Conservation (phyloP, 1,140 invertebrate species). For the Ostrea denselamellosa region DNA sequence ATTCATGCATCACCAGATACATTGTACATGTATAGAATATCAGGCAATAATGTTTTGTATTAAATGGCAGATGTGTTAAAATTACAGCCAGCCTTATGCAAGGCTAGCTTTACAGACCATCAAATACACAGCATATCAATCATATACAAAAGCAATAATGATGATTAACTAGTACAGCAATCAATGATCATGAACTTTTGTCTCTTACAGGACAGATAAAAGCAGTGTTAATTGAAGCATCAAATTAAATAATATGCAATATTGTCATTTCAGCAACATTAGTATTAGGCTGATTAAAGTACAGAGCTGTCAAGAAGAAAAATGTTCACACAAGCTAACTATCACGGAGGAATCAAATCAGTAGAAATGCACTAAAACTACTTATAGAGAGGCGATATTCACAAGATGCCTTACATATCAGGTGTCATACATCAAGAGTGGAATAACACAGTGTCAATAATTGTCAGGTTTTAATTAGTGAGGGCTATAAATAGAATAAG, state of each 20-base stretch:
- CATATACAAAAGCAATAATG: not conserved
- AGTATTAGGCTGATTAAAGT: not conserved
- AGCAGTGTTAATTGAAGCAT: not conserved
- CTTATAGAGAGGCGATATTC: not conserved
- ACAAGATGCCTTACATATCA: not conserved
- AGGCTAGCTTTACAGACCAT: not conserved
- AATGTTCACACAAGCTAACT: not conserved
- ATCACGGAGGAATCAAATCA: not conserved
- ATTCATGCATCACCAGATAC: not conserved
- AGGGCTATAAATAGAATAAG: conserved; percentile 26
- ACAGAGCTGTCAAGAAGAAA: too few relatives aligned
- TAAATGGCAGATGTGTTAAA: not conserved
- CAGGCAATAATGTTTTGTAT: not conserved
- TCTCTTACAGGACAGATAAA: not conserved
- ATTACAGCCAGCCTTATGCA: not conserved
- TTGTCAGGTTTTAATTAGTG: conserved; percentile 19
- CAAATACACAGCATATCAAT: not conserved
- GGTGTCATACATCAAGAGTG: not conserved
- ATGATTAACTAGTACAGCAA: not conserved
- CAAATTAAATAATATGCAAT: not conserved
- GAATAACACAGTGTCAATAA: conserved; percentile 16
- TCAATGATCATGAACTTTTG: not conserved
- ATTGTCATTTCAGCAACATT: not conserved
- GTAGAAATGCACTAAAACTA: not conserved
- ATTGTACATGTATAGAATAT: not conserved